Evolutionary conservation across 37 sponge, comb jelly and placozoan genomes (phyloP).

Genomic region (Aplysina aerophoba): DNA sequence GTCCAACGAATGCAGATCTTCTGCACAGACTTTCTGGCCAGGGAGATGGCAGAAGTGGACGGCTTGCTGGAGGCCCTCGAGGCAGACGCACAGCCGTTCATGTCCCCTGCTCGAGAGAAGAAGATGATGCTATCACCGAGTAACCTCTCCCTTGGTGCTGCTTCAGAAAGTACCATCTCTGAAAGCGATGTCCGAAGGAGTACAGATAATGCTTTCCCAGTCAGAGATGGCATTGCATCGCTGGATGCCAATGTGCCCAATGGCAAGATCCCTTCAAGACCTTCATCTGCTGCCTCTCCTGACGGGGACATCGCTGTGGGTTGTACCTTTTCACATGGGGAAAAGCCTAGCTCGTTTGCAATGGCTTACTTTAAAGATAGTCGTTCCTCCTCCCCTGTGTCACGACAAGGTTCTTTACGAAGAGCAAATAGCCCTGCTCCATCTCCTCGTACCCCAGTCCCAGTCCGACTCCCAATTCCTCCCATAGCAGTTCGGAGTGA

Average conservation of each 20-base stretch:
- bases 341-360: not conserved
- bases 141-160: not conserved
- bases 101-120: conserved; percentile 9
- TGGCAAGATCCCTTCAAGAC: not conserved
- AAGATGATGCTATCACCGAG: not conserved
- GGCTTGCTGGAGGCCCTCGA: conserved; percentile 3
- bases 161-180: conserved; percentile 8
- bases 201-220: too few species aligned
- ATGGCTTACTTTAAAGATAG: not conserved
- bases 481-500: conserved; percentile 14
- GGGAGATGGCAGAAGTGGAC: conserved; percentile 19
- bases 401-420: not conserved
- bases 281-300: not conserved
- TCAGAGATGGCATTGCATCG: too few species aligned
- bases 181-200: not conserved
- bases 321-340: conserved; percentile 14
- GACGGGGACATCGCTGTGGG: not conserved
- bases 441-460: not conserved
- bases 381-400: not conserved
- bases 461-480: not conserved
- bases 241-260: too few species aligned
- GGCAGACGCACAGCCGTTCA: not conserved
- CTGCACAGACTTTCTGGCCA: not conserved
- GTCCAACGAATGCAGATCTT: not conserved
- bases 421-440: not conserved